Evolutionary conservation across 1,140 invertebrate genomes (phyloP).

Genomic region (Heliconius congener): DNA sequence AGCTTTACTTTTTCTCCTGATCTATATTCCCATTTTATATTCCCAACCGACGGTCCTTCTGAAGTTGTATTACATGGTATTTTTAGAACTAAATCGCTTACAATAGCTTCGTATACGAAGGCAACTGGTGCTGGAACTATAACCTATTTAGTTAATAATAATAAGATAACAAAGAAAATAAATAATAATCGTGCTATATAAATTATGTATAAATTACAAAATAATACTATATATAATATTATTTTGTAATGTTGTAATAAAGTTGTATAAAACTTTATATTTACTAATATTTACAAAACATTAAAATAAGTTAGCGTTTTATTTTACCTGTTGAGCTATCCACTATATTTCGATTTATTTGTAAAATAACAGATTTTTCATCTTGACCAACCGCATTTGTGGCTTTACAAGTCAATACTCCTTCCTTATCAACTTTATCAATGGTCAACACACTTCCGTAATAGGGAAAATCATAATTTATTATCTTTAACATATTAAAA

Average conservation of each 20-base stretch:
- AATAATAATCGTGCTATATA: no score
- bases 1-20: background rate
- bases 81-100: background rate
- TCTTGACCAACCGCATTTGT: background rate
- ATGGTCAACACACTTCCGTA: background rate
- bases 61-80: background rate
- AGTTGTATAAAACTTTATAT: no score
- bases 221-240: no score
- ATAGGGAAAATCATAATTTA: background rate
- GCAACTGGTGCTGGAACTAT: background rate
- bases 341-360: background rate
- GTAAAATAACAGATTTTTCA: background rate
- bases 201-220: no score
- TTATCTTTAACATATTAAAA: background rate
- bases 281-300: background rate
- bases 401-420: background rate
- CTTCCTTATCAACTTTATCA: background rate
- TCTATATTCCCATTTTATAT: background rate
- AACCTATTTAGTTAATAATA: no score
- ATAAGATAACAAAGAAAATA: no score
- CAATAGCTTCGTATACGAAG: background rate
- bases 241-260: no score
- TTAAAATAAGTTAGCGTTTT: background rate
- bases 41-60: background rate
- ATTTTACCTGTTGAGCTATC: background rate